Conservation (phyloP, 2,888 invertebrate species). For the Laspeyria flexula region DNA sequence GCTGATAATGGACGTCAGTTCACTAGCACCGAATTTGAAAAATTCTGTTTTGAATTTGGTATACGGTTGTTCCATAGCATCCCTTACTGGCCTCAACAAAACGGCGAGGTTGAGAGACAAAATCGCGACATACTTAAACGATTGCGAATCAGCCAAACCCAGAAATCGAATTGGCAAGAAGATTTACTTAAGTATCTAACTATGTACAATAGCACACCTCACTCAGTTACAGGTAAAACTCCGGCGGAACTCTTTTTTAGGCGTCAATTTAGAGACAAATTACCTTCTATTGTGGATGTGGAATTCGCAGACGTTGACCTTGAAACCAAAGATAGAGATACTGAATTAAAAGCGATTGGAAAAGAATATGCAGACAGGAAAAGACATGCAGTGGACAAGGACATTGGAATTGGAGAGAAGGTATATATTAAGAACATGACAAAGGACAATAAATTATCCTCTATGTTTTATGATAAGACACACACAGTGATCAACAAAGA, state of each 20-base stretch:
- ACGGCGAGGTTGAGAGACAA: constrained; percentile 40
- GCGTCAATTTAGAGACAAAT: constrained; percentile 39
- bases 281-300: constrained; percentile 17
- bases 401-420: constrained; percentile 19
- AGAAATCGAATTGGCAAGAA: constrained; percentile 23
- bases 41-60: constrained; percentile 21
- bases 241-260: constrained; percentile 38
- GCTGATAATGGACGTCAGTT: constrained; percentile 38
- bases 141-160: constrained; percentile 22
- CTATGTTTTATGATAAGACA: neutral
- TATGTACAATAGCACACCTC: constrained; percentile 44
- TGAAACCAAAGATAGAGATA: constrained; percentile 31
- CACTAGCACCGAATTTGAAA: constrained; percentile 30
- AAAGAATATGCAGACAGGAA: constrained; percentile 20
- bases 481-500: too few relatives aligned
- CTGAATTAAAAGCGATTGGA: constrained; percentile 28
- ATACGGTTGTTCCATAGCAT: constrained; percentile 28
- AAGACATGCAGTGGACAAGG: constrained; percentile 12
- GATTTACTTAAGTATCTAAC: constrained; percentile 30
- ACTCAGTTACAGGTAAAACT: constrained; percentile 42
- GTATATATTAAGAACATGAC: neutral
- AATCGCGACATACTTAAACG: constrained; percentile 38
- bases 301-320: constrained; percentile 12
- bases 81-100: constrained; percentile 44
- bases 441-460: neutral